Evolutionary conservation across 2,888 invertebrate genomes (phyloP), one percentile per base, ranked within the genome.

Genomic region (Opisthograptis luteolata): DNA sequence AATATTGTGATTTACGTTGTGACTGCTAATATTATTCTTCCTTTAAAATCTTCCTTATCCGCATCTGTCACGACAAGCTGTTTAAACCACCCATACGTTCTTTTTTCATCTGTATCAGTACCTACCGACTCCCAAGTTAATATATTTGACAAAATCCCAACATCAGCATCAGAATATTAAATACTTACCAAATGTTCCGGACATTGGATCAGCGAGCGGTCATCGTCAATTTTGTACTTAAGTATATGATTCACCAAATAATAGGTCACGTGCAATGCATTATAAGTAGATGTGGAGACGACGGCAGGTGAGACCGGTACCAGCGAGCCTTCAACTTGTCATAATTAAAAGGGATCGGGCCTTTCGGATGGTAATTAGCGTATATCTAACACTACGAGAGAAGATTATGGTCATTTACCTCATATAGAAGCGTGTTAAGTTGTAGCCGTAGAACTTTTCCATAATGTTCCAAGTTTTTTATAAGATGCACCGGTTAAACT

Each of bases 1-100:
- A 73, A 74, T 73, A 70, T 76, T 76, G 70, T 79, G 74, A 81
- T 76, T 75, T 74, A 68, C 68, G 62, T 51, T 30, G 10, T 35
- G 35, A 35, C 22, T 30, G 13, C 39, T 47, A 27, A 52, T 46
- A 49, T 53, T 44, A 46, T 17, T 41, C 41, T 17, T 24, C 41
- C 19, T 36, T 24, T 41, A n/a, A 4, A 28, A 42, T 10, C 32
- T 34, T 22, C 32, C n/a, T n/a, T n/a, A 32, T 34, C 22, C 34
- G 17, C 22, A 40, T 9, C 20, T 40, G 22, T 20, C 28, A 35
- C 24, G 31, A 30, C 31, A 37, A 25, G 14, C 10, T 12, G 6
- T 9, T 17, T 27, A 4, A 3, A 34, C 13, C 12, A n/a, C n/a
- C 19, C 10, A 20, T 20, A 15, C 27, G 13, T 34, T 2, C 9